Conservation (phyloP, 2,888 invertebrate species). For the Myopa testacea region DNA sequence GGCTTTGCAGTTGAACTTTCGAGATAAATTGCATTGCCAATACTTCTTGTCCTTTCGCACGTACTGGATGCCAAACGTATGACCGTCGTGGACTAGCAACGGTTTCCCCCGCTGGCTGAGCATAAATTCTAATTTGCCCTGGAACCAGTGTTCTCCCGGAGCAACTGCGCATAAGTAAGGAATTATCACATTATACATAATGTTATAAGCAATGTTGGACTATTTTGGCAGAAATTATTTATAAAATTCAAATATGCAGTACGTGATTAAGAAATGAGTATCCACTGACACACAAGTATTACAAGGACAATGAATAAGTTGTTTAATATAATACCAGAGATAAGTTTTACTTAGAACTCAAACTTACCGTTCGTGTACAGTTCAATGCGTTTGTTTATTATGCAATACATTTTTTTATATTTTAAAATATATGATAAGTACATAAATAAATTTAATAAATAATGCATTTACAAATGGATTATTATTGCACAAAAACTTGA, state of each 20-base stretch:
- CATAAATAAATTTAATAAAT: background rate
- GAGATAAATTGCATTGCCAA: slow-evolving; percentile 69
- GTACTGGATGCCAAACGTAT: slow-evolving; percentile 69
- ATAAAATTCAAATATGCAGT: background rate
- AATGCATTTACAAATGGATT: slow-evolving; percentile 1
- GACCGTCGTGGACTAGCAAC: slow-evolving; percentile 67
- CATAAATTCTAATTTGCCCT: slow-evolving; percentile 69
- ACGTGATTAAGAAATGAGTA: background rate
- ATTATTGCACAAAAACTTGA: background rate
- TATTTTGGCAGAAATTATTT: no score
- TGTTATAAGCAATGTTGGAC: no score
- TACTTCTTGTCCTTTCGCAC: slow-evolving; percentile 69
- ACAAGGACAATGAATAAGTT: slow-evolving; percentile 13
- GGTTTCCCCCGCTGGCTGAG: slow-evolving; percentile 69
- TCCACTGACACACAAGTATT: slow-evolving; percentile 5
- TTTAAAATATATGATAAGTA: background rate
- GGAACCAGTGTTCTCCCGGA: slow-evolving; percentile 69
- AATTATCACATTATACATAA: slow-evolving; percentile 19
- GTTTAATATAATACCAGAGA: background rate
- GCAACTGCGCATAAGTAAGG: slow-evolving; percentile 57
- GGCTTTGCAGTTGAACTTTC: slow-evolving; percentile 69
- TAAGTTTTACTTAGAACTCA: background rate
- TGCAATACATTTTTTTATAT: background rate
- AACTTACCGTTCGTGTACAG: background rate
- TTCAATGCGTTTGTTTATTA: background rate